Conservation (phyloP, 2,888 invertebrate species). For the Metalampra italica region DNA sequence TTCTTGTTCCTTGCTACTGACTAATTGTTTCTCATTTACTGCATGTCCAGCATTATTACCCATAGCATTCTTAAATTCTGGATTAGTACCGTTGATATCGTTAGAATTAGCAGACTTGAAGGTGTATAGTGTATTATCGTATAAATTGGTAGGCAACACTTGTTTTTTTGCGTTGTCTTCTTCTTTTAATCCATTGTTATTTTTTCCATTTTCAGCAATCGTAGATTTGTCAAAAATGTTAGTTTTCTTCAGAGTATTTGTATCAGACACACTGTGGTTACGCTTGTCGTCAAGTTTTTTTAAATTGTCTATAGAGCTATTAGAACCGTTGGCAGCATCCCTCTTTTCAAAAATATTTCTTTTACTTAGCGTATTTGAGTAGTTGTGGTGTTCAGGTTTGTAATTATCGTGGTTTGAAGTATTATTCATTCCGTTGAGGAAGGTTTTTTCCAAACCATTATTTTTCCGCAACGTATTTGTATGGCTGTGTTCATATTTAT, state of each 20-base stretch:
- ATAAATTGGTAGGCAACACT: conserved; percentile 40
- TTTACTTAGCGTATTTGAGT: conserved; percentile 58
- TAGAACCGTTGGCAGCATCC: conserved; percentile 32
- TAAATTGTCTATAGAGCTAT: conserved; percentile 21
- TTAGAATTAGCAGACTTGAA: conserved; percentile 35
- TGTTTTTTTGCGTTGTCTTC: conserved; percentile 36
- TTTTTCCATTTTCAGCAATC: conserved; percentile 18
- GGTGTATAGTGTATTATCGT: conserved; percentile 60
- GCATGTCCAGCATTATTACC: conserved; percentile 12
- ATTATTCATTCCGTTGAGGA: conserved; percentile 46
- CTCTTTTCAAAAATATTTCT: conserved; percentile 60
- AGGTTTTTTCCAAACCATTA: conserved; percentile 42
- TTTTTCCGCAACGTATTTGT: conserved; percentile 48
- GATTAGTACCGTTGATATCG: conserved; percentile 22
- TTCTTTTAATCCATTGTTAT: conserved; percentile 29
- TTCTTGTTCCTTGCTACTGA: conserved; percentile 17
- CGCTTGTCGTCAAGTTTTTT: conserved; percentile 33
- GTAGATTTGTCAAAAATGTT: conserved; percentile 19
- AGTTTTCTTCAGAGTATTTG: conserved; percentile 27
- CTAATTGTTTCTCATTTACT: conserved; percentile 25
- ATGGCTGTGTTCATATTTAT: conserved; percentile 44
- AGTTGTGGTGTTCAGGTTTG: conserved; percentile 49
- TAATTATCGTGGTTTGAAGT: conserved; percentile 30
- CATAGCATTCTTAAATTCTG: conserved; percentile 13
- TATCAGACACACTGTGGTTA: conserved; percentile 28